phyloP scores from a whole-genome alignment of 2,113 vertebrate genomes.

The Ceyx cyanopectus region DNA sequence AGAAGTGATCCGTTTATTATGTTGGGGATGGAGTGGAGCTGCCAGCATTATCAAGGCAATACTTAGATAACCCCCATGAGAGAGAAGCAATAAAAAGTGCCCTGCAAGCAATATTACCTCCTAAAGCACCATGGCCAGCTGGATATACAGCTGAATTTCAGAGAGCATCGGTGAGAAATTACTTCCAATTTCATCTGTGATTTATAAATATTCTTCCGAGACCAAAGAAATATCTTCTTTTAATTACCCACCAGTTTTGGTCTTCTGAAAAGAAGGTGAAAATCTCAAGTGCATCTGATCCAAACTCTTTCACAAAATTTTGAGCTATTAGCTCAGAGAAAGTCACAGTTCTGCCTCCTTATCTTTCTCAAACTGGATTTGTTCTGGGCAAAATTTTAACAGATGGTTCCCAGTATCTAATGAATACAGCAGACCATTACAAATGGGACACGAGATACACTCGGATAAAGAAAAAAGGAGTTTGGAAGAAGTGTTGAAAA shows the following conservation, averaged over 20 bases:
- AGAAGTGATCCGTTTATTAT: conserved; percentile 46
- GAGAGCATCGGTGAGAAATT: conserved; percentile 74
- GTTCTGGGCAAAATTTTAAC: conserved; percentile 36
- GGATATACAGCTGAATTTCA: conserved; percentile 74
- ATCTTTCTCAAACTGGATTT: conserved; percentile 45
- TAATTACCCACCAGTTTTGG: conserved; percentile 58
- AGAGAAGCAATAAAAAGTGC: conserved; percentile 78
- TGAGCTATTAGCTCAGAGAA: conserved; percentile 49
- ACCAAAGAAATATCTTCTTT: conserved; percentile 61
- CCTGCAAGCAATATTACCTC: conserved; percentile 75
- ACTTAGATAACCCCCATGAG: conserved; percentile 72
- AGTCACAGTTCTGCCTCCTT: conserved; percentile 24
- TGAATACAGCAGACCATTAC: conserved; percentile 21
- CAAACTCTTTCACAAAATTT: conserved; percentile 13
- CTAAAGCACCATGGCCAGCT: conserved; percentile 75
- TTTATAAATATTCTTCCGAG: conserved; percentile 76
- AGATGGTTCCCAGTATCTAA: conserved; percentile 55
- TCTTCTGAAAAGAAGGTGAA: conserved; percentile 37
- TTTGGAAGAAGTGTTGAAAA: background rate
- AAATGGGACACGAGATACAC: conserved; percentile 33
- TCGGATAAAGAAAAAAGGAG: conserved; percentile 9
- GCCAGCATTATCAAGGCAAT: conserved; percentile 58
- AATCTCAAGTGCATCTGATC: conserved; percentile 49
- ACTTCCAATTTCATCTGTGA: conserved; percentile 75
- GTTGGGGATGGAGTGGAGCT: conserved; percentile 44